phyloP scores from a whole-genome alignment of 2,113 vertebrate genomes.

The Podocnemis expansa region DNA sequence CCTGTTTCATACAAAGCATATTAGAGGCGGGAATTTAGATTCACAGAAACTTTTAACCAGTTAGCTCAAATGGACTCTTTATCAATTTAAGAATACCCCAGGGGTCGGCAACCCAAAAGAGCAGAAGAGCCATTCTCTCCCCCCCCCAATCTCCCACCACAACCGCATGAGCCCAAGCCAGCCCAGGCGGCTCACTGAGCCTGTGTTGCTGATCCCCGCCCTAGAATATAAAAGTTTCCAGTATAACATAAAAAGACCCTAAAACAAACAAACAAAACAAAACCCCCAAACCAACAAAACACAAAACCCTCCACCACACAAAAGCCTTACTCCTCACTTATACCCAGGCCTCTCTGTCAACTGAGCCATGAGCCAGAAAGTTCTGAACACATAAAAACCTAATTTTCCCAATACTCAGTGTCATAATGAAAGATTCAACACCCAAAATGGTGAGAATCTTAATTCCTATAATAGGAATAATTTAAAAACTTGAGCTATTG shows the following conservation, averaged over 20 bases:
- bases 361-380: conserved; percentile 26
- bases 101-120: too few relatives aligned
- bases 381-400: background rate
- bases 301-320: background rate
- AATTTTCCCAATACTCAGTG: conserved; percentile 24
- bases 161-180: too few relatives aligned
- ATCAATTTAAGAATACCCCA: conserved; percentile 22
- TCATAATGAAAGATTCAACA: conserved; percentile 44
- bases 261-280: background rate
- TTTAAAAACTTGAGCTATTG: conserved; percentile 40
- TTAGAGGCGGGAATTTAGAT: background rate
- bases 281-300: too few relatives aligned
- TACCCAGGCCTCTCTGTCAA: background rate
- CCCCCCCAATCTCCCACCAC: too few relatives aligned
- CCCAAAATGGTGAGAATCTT: conserved; percentile 41
- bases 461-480: conserved; percentile 3
- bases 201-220: too few relatives aligned
- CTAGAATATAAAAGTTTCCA: conserved; percentile 17
- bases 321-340: background rate
- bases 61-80: conserved; percentile 21
- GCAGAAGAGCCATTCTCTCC: too few relatives aligned
- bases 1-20: background rate
- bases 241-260: conserved; percentile 41
- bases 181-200: too few relatives aligned
- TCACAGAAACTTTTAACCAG: conserved; percentile 21